Evolutionary conservation across 2,797 vertebrate genomes (phyloP).

Genomic region (Anomalospiza imberbis): DNA sequence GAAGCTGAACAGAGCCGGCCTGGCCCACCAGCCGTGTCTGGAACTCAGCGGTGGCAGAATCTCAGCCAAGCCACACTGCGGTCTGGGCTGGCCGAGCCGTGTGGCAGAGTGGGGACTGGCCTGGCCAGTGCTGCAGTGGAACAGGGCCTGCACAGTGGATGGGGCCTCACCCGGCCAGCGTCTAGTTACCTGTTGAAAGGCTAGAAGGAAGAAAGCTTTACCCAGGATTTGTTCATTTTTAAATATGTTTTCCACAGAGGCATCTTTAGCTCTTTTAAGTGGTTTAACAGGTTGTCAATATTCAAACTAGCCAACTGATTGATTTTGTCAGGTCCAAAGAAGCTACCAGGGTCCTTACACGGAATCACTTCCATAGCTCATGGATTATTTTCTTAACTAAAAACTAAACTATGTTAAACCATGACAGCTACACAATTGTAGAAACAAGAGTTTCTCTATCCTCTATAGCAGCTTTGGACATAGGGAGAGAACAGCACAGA

Average conservation of each 20-base stretch:
- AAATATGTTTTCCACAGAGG: neutral
- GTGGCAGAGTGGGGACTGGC: neutral
- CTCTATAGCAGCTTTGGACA: neutral
- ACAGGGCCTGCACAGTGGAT: too few relatives aligned
- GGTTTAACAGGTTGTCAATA: neutral
- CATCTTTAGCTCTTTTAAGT: neutral
- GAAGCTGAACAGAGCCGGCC: fast-evolving
- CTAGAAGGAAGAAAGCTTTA: neutral
- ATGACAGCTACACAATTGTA: neutral
- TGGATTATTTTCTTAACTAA: neutral
- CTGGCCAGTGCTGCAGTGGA: too few relatives aligned
- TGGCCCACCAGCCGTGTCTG: fast-evolving
- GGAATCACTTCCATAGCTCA: neutral
- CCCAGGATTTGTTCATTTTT: neutral
- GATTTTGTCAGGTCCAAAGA: neutral
- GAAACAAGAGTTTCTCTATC: neutral
- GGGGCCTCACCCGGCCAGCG: fast-evolving
- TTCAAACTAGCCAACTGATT: neutral
- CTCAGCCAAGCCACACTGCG: neutral
- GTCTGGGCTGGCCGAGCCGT: neutral
- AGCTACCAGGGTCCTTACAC: neutral
- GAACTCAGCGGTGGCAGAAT: neutral
- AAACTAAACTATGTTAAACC: neutral
- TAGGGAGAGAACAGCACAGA: neutral
- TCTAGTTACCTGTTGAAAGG: neutral